Conservation (phyloP, 2,888 invertebrate genomes). For the Caenorhabditis uteleia region DNA sequence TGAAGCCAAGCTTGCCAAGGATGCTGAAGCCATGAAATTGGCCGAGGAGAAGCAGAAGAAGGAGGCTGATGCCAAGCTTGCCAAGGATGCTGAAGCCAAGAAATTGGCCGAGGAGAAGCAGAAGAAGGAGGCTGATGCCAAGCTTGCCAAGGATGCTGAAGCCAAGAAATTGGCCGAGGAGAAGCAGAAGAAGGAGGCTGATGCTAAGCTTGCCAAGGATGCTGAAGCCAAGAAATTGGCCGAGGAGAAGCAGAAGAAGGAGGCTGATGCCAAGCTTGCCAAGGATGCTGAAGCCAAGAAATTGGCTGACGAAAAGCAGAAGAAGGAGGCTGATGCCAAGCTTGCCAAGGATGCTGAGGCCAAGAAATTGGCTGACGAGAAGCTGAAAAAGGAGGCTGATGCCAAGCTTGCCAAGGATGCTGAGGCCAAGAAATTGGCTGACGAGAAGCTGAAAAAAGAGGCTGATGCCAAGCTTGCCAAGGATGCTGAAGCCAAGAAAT, state of each 20-base stretch:
- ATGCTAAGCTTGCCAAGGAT: slow-evolving; percentile 6
- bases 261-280: slow-evolving; percentile 1
- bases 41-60: slow-evolving; percentile 23
- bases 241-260: slow-evolving; percentile 1
- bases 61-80: slow-evolving; percentile 15
- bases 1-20: not conserved
- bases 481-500: slow-evolving; percentile 6
- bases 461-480: not conserved
- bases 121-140: slow-evolving; percentile 3
- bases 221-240: slow-evolving; percentile 2
- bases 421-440: slow-evolving; percentile 21
- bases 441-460: slow-evolving; percentile 17
- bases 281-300: slow-evolving; percentile 1
- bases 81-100: slow-evolving; percentile 28
- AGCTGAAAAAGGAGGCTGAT: slow-evolving; percentile 13
- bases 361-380: not conserved
- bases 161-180: slow-evolving; percentile 7
- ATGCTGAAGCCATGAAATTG: slow-evolving; percentile 23
- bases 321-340: not conserved
- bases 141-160: slow-evolving; percentile 1
- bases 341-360: slow-evolving; percentile 1
- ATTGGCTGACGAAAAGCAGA: not conserved
- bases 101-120: not conserved
- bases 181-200: slow-evolving; percentile 17
- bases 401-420: not conserved